phyloP scores from a whole-genome alignment of 2,113 vertebrate genomes.

The Bombycilla garrulus region DNA sequence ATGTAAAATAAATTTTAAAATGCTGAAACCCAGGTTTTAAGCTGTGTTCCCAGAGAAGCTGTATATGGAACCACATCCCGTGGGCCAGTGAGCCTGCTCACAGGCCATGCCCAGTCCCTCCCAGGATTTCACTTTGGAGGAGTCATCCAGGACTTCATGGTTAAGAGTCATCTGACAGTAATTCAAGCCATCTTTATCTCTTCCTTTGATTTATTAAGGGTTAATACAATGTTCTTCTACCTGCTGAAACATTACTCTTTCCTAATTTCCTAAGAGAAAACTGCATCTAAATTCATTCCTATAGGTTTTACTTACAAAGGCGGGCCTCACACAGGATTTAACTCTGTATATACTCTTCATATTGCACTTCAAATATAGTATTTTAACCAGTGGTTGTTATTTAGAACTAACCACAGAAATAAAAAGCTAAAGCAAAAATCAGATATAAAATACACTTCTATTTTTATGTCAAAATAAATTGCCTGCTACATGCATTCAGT shows the following conservation, averaged over 20 bases:
- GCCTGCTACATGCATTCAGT: neutral
- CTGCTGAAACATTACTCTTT: neutral
- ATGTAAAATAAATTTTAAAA: neutral
- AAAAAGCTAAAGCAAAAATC: neutral
- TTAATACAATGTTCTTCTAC: neutral
- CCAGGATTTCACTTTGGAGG: neutral
- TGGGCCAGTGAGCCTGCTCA: neutral
- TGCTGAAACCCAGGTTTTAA: neutral
- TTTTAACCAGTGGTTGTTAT: neutral
- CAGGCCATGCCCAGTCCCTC: neutral
- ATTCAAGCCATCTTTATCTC: neutral
- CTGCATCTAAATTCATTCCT: neutral
- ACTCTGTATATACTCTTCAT: neutral
- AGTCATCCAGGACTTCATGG: neutral
- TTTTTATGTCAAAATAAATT: neutral
- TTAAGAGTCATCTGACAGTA: neutral
- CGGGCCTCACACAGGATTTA: neutral
- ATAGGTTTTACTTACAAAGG: neutral
- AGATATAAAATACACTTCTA: neutral
- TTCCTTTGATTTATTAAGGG: neutral
- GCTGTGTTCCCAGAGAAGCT: neutral
- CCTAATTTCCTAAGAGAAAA: neutral
- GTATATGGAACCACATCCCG: neutral
- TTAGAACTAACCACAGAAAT: neutral
- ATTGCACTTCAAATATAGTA: neutral